A percentile compares a stretch with the other conserved stretches of the same genome.
Conservation (phyloP, 2,888 invertebrate species). For the Hemithea aestivaria region DNA sequence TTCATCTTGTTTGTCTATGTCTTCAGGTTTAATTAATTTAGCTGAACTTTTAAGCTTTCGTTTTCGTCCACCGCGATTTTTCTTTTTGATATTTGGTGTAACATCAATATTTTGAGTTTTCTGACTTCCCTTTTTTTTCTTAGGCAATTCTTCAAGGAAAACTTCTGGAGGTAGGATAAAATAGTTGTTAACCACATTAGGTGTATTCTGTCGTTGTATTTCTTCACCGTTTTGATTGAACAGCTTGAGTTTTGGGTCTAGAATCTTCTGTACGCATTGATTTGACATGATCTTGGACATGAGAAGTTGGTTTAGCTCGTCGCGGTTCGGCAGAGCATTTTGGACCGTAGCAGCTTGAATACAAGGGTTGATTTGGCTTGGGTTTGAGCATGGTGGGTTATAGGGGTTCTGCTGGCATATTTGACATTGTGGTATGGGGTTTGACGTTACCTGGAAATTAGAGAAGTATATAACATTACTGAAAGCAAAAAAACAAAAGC, state of each 20-base stretch:
- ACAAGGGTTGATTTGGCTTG: slow-evolving; percentile 34
- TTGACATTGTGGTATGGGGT: slow-evolving; percentile 31
- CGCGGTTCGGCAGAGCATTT: slow-evolving; percentile 27
- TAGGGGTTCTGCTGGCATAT: slow-evolving; percentile 19
- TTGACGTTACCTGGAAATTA: slow-evolving; percentile 45
- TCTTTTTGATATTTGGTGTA: slow-evolving; percentile 1
- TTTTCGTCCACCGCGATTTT: too few species aligned
- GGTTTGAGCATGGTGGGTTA: slow-evolving; percentile 17
- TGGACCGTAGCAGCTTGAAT: slow-evolving; percentile 26
- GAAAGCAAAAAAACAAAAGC: too few species aligned
- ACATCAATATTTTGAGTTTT: not conserved
- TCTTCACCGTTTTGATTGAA: slow-evolving; percentile 37
- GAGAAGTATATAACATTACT: too few species aligned
- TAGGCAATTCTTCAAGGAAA: slow-evolving; percentile 7
- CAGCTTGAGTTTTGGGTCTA: slow-evolving; percentile 31
- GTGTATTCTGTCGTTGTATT: slow-evolving; percentile 21
- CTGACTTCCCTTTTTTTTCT: not conserved
- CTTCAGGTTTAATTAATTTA: slow-evolving; percentile 3
- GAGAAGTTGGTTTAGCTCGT: slow-evolving; percentile 33
- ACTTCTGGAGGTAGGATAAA: slow-evolving; percentile 38
- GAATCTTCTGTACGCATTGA: slow-evolving; percentile 34
- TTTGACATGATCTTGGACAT: slow-evolving; percentile 38
- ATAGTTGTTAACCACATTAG: slow-evolving; percentile 46
- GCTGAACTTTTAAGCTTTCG: not conserved
- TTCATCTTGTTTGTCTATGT: slow-evolving; percentile 2